Evolutionary conservation across 2,888 invertebrate species (phyloP).

Genomic region (Rhingia campestris): DNA sequence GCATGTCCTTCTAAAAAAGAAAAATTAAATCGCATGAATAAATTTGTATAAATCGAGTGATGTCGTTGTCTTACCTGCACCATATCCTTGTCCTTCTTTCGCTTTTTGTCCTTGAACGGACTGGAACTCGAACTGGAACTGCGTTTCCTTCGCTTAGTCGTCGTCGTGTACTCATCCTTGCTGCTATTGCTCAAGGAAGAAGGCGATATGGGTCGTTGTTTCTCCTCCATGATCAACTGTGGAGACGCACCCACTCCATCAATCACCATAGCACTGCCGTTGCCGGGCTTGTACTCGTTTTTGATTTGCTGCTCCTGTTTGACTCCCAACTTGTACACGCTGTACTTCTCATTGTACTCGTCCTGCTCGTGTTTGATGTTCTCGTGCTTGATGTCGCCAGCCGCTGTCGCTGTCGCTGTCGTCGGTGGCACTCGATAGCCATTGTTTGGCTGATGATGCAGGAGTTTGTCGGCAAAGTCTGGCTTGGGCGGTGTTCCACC

Average conservation of each 20-base stretch:
- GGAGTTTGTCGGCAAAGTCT: slow-evolving; percentile 42
- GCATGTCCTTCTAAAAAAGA: slow-evolving; percentile 76
- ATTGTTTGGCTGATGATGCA: slow-evolving; percentile 57
- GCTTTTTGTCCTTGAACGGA: slow-evolving; percentile 82
- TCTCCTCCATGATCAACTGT: slow-evolving; percentile 49
- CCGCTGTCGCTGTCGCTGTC: too few species aligned
- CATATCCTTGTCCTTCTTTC: slow-evolving; percentile 81
- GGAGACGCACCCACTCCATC: slow-evolving; percentile 51
- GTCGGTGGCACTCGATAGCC: slow-evolving; percentile 62
- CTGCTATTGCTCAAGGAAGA: slow-evolving; percentile 69
- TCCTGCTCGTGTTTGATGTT: slow-evolving; percentile 70
- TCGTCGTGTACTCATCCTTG: slow-evolving; percentile 72
- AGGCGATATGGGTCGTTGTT: slow-evolving; percentile 69
- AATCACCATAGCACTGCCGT: slow-evolving; percentile 66
- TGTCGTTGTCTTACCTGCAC: slow-evolving; percentile 33
- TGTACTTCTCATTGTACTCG: slow-evolving; percentile 65
- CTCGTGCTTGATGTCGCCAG: slow-evolving; percentile 78
- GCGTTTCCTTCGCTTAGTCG: slow-evolving; percentile 79
- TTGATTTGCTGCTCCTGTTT: slow-evolving; percentile 76
- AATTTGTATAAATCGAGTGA: not conserved
- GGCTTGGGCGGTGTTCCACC: slow-evolving; percentile 64
- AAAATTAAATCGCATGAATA: slow-evolving; percentile 4
- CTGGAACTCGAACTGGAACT: slow-evolving; percentile 82
- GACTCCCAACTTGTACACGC: slow-evolving; percentile 59
- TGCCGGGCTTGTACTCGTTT: slow-evolving; percentile 77